Evolutionary conservation across 2,888 invertebrate species (phyloP).

Genomic region (Eupithecia abbreviata): DNA sequence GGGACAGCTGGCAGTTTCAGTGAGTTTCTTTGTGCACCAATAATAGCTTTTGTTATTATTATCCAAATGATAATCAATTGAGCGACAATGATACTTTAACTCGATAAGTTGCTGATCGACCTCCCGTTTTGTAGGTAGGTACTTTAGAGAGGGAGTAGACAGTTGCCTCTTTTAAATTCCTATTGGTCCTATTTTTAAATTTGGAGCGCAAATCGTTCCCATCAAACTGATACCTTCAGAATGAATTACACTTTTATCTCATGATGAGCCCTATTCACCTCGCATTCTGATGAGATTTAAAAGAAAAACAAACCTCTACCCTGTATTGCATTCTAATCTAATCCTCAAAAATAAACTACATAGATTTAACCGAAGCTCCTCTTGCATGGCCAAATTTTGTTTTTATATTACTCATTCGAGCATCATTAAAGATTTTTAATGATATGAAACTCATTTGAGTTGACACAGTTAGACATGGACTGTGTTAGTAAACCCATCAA

Average conservation of each 20-base stretch:
- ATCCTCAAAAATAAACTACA: neutral
- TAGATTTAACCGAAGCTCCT: neutral
- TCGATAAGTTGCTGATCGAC: neutral
- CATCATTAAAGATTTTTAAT: neutral
- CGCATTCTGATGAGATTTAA: neutral
- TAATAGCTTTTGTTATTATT: slow-evolving; percentile 31
- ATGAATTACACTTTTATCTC: neutral
- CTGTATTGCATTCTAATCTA: neutral
- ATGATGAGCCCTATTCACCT: neutral
- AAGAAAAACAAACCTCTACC: neutral
- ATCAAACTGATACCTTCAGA: neutral
- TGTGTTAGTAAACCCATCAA: neutral
- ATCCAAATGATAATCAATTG: slow-evolving; percentile 19
- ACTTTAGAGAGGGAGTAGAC: neutral
- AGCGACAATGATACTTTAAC: slow-evolving; percentile 18
- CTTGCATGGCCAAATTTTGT: neutral
- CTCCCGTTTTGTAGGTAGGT: neutral
- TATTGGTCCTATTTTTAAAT: neutral
- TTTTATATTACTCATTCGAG: neutral
- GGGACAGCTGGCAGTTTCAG: slow-evolving; percentile 93
- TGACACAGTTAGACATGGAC: neutral
- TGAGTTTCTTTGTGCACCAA: slow-evolving; percentile 79
- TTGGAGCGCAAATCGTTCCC: neutral
- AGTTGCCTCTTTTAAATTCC: neutral
- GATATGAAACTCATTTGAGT: neutral